Percentiles rank a stretch among this genome's conserved stretches.
Conservation (phyloP, 2,113 vertebrate genomes). For the Polypterus senegalus region DNA sequence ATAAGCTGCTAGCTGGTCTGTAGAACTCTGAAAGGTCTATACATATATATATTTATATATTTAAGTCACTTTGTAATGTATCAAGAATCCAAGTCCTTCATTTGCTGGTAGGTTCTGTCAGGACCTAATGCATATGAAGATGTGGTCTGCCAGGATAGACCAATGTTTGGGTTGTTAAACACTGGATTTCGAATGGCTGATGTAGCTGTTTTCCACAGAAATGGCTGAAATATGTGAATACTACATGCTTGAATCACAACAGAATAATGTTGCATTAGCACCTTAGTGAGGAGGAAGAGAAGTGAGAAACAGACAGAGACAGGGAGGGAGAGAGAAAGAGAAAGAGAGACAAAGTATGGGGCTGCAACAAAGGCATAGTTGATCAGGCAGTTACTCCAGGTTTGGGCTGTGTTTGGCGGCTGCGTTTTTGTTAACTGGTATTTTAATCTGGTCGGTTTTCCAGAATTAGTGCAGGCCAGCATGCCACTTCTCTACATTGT, state of each 20-base stretch:
- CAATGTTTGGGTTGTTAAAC: conserved; percentile 23
- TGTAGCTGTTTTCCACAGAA: conserved; percentile 27
- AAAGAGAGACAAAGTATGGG: neutral
- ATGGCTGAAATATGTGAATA: conserved; percentile 36
- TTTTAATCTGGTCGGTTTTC: too few species aligned
- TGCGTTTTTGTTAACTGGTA: neutral
- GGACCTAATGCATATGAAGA: conserved; percentile 30
- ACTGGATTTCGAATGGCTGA: conserved; percentile 8
- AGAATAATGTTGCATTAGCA: conserved; percentile 37
- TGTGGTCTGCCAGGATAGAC: conserved; percentile 29
- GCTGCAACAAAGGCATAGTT: neutral
- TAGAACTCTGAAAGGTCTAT: conserved; percentile 43
- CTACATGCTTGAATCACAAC: conserved; percentile 50
- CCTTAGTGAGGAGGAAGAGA: conserved; percentile 20
- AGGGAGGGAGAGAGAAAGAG: neutral
- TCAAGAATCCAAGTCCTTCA: conserved; percentile 23
- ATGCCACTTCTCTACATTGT: neutral
- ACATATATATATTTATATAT: conserved; percentile 55
- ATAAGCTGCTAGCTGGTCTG: conserved; percentile 36
- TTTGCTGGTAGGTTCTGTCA: conserved; percentile 22
- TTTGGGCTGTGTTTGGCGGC: neutral
- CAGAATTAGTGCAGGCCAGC: conserved; percentile 20
- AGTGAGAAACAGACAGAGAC: neutral
- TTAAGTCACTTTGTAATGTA: conserved; percentile 29
- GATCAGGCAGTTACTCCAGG: too few species aligned